Percentiles rank a stretch among this genome's conserved stretches.
phyloP scores from a whole-genome alignment of 2,888 invertebrate species.

The Drosophila neonasuta region DNA sequence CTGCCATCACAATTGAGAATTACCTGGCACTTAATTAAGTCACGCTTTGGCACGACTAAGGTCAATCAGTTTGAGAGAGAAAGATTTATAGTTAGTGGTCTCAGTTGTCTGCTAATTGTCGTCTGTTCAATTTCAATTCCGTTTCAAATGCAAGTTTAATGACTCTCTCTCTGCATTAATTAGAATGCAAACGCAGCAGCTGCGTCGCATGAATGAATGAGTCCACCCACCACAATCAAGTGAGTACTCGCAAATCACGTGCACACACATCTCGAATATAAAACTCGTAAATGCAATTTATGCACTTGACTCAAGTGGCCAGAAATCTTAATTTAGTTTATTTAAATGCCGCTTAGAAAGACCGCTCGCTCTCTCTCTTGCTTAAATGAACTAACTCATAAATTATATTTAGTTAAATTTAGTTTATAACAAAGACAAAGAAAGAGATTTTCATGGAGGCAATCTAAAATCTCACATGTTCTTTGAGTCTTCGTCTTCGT shows the following conservation, averaged over 20 bases:
- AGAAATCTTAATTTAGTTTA: slow-evolving; percentile 70
- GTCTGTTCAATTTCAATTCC: slow-evolving; percentile 54
- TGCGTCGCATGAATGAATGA: slow-evolving; percentile 10
- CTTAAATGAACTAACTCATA: slow-evolving; percentile 59
- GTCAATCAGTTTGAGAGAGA: slow-evolving; percentile 34
- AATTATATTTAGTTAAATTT: slow-evolving; percentile 74
- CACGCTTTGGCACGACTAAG: slow-evolving; percentile 41
- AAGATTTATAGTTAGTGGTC: slow-evolving; percentile 1
- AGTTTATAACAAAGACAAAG: slow-evolving; percentile 47
- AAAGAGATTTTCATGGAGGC: slow-evolving; percentile 24
- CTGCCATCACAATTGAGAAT: background rate
- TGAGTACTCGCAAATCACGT: slow-evolving; percentile 63
- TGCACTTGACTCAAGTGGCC: slow-evolving; percentile 64
- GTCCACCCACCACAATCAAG: slow-evolving; percentile 1
- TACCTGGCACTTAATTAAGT: slow-evolving; percentile 56
- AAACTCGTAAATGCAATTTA: slow-evolving; percentile 66
- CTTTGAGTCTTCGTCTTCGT: slow-evolving; percentile 12
- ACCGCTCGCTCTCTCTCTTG: slow-evolving; percentile 8
- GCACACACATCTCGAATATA: slow-evolving; percentile 22
- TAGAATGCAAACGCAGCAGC: slow-evolving; percentile 56
- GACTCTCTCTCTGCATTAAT: slow-evolving; percentile 58
- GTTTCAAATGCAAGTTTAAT: slow-evolving; percentile 65
- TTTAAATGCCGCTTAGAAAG: slow-evolving; percentile 51
- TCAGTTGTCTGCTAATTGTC: slow-evolving; percentile 14
- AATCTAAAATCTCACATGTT: slow-evolving; percentile 12